phyloP scores from a whole-genome alignment of 1,140 invertebrate species.

The Cryptotermes secundus region DNA sequence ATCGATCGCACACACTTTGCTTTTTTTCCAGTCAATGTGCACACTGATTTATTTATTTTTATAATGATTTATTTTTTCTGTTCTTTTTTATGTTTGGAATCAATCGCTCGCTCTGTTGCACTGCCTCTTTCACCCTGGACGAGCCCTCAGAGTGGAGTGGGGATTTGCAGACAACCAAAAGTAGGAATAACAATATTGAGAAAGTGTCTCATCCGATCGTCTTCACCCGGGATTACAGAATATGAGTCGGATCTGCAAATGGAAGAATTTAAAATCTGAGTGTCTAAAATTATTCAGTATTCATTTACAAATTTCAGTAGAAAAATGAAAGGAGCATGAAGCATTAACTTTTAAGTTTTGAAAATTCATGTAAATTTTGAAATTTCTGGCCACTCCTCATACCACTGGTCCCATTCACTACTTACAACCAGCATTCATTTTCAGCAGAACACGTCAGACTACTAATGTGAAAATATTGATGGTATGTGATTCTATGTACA shows the following conservation, averaged over 20 bases:
- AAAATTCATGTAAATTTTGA: background rate
- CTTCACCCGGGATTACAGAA: slow-evolving; percentile 33
- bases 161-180: slow-evolving; percentile 39
- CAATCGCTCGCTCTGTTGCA: slow-evolving; percentile 37
- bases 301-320: background rate
- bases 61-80: slow-evolving; percentile 30
- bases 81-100: slow-evolving; percentile 32
- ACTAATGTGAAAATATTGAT: too few species aligned
- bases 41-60: slow-evolving; percentile 34
- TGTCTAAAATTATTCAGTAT: slow-evolving; percentile 22
- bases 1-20: slow-evolving; percentile 33
- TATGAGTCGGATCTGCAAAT: slow-evolving; percentile 35
- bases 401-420: slow-evolving; percentile 20
- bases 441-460: background rate
- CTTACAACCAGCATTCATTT: background rate
- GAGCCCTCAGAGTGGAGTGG: slow-evolving; percentile 38
- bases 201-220: slow-evolving; percentile 35
- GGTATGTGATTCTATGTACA: too few species aligned
- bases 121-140: slow-evolving; percentile 38
- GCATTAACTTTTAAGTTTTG: background rate
- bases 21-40: slow-evolving; percentile 36
- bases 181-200: slow-evolving; percentile 37
- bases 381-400: slow-evolving; percentile 22
- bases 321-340: background rate
- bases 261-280: slow-evolving; percentile 31